These are phyloP conservation scores for Drosophila mimica DNA, from an alignment of 2,888 invertebrate genomes.

Conservation along the genomic window DNA sequence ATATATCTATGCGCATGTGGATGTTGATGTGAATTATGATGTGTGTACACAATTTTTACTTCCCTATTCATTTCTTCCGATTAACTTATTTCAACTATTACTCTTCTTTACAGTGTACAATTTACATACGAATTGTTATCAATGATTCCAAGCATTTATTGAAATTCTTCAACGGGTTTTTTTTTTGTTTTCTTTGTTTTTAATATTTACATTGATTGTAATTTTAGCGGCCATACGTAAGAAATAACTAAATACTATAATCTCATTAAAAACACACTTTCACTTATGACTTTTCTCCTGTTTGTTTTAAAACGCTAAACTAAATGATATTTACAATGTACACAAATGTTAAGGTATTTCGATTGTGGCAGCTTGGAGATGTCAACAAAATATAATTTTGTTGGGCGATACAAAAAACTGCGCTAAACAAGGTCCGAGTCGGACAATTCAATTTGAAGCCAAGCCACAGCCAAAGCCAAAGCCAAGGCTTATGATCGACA, in stretches of 20 bases:
- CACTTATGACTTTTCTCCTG: conserved; percentile 27
- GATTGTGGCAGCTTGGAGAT: conserved; percentile 61
- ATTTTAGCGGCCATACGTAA: conserved; percentile 29
- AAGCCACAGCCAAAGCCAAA: conserved; percentile 24
- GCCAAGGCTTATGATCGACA: conserved; percentile 15
- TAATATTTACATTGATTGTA: conserved; percentile 52
- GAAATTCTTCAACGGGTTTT: conserved; percentile 39
- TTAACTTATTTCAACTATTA: conserved; percentile 35
- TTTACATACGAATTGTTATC: conserved; percentile 46
- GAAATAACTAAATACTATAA: conserved; percentile 65
- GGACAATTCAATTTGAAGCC: conserved; percentile 16
- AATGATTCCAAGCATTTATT: conserved; percentile 40
- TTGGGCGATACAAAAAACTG: conserved; percentile 4
- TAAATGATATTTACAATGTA: conserved; percentile 61
- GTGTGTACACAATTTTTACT: conserved; percentile 10
- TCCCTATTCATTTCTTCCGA: conserved; percentile 23
- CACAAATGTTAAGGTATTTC: conserved; percentile 54
- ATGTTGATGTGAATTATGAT: background rate
- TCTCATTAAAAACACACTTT: conserved; percentile 57
- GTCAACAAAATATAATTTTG: conserved; percentile 21
- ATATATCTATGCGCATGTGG: conserved; percentile 30
- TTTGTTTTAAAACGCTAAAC: conserved; percentile 44
- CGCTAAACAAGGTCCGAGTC: conserved; percentile 31
- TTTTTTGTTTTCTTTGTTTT: conserved; percentile 11
- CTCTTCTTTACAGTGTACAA: conserved; percentile 56